Evolutionary conservation across 2,797 vertebrate genomes (phyloP), one percentile per base, ranked within the genome.

Genomic region (Takifugu rubripes): DNA sequence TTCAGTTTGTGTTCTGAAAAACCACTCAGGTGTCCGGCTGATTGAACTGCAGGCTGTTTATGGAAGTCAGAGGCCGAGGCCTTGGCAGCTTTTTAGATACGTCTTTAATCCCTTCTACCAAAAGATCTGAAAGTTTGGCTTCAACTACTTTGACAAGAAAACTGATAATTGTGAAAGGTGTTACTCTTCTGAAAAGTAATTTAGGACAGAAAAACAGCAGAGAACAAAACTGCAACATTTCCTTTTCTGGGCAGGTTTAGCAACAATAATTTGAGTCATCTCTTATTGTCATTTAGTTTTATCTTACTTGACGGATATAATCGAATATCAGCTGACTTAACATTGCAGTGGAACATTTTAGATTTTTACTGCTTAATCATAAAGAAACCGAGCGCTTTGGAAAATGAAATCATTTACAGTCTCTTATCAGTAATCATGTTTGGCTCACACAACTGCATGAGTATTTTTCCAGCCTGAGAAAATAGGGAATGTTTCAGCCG

Each of bases 341-440:
- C 36, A 40, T 12, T 10, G 36, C 12, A 14, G 36, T 40, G 36
- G 36, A 40, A 14, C 36, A 40, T 14, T 10, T 40, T 40, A 14
- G 12, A 40, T 12, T 40, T 40, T 40, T 0, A 26, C 21, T 48
- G 46, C 21, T 48, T 44, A 7, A 44, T 44, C 15, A n/a, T 6
- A 17, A 44, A 16, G 43, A 44, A 17, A 44, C 36, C 5, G 1
- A 4, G 15, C 4, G 7, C 43, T 16, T 8, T 44, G 5, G 8
- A 26, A 48, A 21, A 59, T 63, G 53, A 68, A 61, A 49, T 58
- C 46, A 46, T 81, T 75, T 65, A 77, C 52, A 47, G 60, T 72
- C 54, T 71, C 57, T 84, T 86, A 86, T 88, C 84, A 64, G 58
- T 60, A 4, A 49, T 57, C 17, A 52, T 56, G 64, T 70, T 63